Conservation (phyloP, 2,888 invertebrate genomes). For the Brachylomia viminalis region DNA sequence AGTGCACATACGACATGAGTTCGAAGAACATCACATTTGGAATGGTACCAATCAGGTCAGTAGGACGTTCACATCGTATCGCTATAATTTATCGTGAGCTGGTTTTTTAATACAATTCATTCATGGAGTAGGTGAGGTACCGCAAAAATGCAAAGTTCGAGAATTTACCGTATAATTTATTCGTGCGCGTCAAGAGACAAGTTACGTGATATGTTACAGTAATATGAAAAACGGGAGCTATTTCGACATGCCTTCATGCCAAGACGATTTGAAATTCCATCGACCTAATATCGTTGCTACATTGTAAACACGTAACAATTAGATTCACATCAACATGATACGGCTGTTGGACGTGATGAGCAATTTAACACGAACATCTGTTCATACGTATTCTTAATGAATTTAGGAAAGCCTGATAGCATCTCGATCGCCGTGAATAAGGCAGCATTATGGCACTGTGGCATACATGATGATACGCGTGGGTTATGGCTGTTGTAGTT, state of each 20-base stretch:
- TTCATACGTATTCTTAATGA: slow-evolving; percentile 74
- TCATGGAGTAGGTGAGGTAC: slow-evolving; percentile 55
- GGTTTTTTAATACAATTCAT: slow-evolving; percentile 61
- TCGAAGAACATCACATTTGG: slow-evolving; percentile 99
- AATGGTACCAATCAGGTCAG: slow-evolving; percentile 98
- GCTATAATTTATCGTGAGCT: slow-evolving; percentile 64
- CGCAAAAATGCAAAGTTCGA: slow-evolving; percentile 69
- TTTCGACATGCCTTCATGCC: slow-evolving; percentile 75
- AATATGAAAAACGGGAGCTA: slow-evolving; percentile 74
- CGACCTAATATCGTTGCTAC: slow-evolving; percentile 74
- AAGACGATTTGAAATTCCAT: slow-evolving; percentile 77
- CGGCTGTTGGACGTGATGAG: slow-evolving; percentile 75
- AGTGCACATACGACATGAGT: slow-evolving; percentile 98
- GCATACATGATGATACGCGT: slow-evolving; percentile 37
- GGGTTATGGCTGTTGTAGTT: slow-evolving; percentile 14
- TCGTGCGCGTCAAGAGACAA: slow-evolving; percentile 70
- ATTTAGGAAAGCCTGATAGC: slow-evolving; percentile 65
- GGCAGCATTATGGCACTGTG: slow-evolving; percentile 58
- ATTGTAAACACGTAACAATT: slow-evolving; percentile 81
- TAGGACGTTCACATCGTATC: slow-evolving; percentile 65
- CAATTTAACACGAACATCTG: slow-evolving; percentile 72
- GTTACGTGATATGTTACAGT: slow-evolving; percentile 78
- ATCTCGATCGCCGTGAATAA: slow-evolving; percentile 70
- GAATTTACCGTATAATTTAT: slow-evolving; percentile 76
- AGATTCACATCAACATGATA: slow-evolving; percentile 74